Evolutionary conservation across 2,888 invertebrate species (phyloP), one percentile per base, ranked within the genome.

Genomic region (Timema cristinae): DNA sequence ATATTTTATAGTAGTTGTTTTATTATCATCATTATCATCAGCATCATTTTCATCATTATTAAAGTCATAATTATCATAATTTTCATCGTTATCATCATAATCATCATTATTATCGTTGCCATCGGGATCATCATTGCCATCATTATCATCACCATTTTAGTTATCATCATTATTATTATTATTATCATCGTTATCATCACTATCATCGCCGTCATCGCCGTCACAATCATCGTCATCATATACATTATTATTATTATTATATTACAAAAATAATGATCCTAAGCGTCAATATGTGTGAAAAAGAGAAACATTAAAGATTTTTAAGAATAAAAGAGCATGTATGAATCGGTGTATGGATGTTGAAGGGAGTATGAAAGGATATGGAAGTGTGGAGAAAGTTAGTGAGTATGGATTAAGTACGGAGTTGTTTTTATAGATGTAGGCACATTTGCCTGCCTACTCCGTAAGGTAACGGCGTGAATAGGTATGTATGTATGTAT

Each of bases 11-110:
- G 32, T 32, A 32, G 32, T 32, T 32, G 32, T n/a, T n/a, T 66
- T 47, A 66, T 15, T 48, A 66, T 66, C 66, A 66, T 66, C 49
- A 66, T 66, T 48, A 16, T 66, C 66, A 32, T 66, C 32, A 66
- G 5, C 66, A 16, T 16, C 5, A 66, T 15, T 48, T 11, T 32
- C 66, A 15, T 15, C n/a, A 66, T 66, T 49, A 7, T 16, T 48
- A 32, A 6, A 16, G 47, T 16, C 66, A 66, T 66, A 5, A 66
- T 16, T 1, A 66, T 16, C 66, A 32, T 32, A 5, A 66, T 11
- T n/a, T 32, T 6, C 32, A 66, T 66, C 66, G 2, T 32, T 48
- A 6, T 66, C 66, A 66, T 15, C 66, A 66, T 15, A 16, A 10
- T 10, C 66, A 66, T 15, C 16, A 66, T 66, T 13, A 66, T 7